A percentile compares a stretch with the other conserved stretches of the same genome.
Conservation (phyloP, 64 coral and sea anemone species). For the Pocillopora verrucosa region DNA sequence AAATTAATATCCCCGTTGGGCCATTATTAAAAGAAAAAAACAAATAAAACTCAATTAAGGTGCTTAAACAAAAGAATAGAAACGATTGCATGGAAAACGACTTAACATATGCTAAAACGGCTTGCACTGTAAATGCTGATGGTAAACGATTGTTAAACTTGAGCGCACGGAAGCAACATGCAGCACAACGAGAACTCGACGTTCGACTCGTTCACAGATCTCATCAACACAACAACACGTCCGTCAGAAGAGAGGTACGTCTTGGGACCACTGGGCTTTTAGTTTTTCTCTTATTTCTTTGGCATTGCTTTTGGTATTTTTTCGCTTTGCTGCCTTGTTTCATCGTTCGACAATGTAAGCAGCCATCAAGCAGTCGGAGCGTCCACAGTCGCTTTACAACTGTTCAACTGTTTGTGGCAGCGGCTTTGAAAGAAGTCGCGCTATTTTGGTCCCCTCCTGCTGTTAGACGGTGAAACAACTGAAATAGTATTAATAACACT, state of each 20-base stretch:
- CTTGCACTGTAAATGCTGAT: background rate
- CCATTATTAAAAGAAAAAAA: background rate
- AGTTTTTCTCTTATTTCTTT: background rate
- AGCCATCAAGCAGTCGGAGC: background rate
- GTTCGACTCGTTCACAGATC: background rate
- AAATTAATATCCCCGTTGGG: background rate
- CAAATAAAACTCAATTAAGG: background rate
- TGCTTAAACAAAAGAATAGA: background rate
- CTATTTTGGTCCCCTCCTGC: background rate
- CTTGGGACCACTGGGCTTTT: constrained; percentile 8
- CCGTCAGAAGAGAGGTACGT: background rate
- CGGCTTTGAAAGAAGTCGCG: background rate
- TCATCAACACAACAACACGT: background rate
- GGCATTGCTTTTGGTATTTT: constrained; percentile 13
- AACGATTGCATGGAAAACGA: background rate
- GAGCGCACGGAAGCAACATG: background rate
- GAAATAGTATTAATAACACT: background rate
- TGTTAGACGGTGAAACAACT: background rate
- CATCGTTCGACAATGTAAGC: constrained; percentile 1
- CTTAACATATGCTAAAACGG: background rate
- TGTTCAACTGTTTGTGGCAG: constrained; percentile 1
- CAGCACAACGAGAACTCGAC: background rate
- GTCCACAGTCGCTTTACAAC: constrained; percentile 12
- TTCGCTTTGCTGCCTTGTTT: background rate
- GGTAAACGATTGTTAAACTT: background rate